Base-by-base conservation (phyloP, 2,113 vertebrate genomes). In the Coregonus clupeaformis region DNA sequence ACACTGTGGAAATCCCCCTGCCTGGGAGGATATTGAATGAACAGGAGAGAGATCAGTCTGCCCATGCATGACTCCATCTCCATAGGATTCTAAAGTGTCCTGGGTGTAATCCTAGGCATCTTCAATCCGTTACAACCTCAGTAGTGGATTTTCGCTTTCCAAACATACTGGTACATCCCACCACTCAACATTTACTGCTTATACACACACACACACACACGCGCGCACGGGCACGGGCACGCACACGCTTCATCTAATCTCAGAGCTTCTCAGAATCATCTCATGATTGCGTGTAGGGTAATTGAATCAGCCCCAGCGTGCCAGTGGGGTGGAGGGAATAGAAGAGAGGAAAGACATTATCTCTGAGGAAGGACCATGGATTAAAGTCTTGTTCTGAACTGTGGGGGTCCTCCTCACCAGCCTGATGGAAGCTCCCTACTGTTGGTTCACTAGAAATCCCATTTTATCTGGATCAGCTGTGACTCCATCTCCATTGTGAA, bases 381-480 rank as follows among this genome's bases (percentile, higher is more conserved):
- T 47, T 68, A 68, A 47, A 47, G 67, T 45, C 42, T 45, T 45
- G 67, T 68, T 25, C n/a, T 11, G 67, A 47, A 36, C 67, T 29
- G 29, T 47, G 67, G 67, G 67, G 67, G 42, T 45, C 67, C 67
- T 13, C 20, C 67, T 14, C 32, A 4, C 22, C n/a, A 68, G 20
- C 20, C n/a, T 47, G 13, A n/a, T 47, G 20, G 67, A 45, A 42
- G 42, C 13, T 68, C 36, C 7, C 36, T 12, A 47, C 36, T 12
- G 16, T 67, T 67, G 42, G 67, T 24, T 60, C n/a, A n/a, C 20
- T 60, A 7, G 57, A 60, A 60, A 60, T 68, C 42, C 42, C 42
- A 45, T 67, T 45, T 22, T 22, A 36, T 68, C 20, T 30, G 30
- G 30, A 36, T 42, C 18, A 42, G 20, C 30, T 24, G 67, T 7